These are phyloP conservation scores for Ophonus ardosiacus DNA, from an alignment of 2,888 invertebrate species.

Conservation along the genomic window DNA sequence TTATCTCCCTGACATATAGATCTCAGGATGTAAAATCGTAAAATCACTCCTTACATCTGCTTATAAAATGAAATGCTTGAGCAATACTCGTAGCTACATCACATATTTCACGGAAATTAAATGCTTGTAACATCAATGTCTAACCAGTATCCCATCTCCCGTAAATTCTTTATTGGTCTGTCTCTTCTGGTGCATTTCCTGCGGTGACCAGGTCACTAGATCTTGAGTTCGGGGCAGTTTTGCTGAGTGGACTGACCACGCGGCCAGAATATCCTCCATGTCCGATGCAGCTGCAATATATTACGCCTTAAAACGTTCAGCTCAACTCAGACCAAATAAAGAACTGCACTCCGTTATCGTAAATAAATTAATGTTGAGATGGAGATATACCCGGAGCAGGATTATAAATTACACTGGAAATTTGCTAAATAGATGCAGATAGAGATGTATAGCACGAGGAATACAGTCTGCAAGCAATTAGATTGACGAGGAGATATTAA, in stretches of 20 bases:
- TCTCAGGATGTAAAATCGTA: too few species aligned
- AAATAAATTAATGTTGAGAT: slow-evolving; percentile 37
- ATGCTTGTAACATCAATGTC: too few species aligned
- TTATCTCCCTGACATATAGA: too few species aligned
- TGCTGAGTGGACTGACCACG: slow-evolving; percentile 31
- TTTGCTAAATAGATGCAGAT: not conserved
- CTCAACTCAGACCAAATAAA: slow-evolving; percentile 7
- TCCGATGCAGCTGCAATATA: slow-evolving; percentile 33
- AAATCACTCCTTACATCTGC: too few species aligned
- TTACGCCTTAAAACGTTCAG: slow-evolving; percentile 18
- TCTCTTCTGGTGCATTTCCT: not conserved
- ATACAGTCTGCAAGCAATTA: not conserved
- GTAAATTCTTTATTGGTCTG: too few species aligned
- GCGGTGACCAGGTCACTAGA: slow-evolving; percentile 21
- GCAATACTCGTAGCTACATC: too few species aligned
- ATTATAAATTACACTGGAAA: not conserved
- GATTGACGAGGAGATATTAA: not conserved
- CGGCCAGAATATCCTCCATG: not conserved
- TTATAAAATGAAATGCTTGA: too few species aligned
- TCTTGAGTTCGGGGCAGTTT: slow-evolving; percentile 11
- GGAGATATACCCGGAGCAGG: not conserved
- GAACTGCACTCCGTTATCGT: slow-evolving; percentile 15
- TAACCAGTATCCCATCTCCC: not conserved
- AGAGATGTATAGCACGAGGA: not conserved
- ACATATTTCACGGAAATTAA: too few species aligned